Conservation (phyloP, 2,797 vertebrate genomes). For the Mus minutoides region DNA sequence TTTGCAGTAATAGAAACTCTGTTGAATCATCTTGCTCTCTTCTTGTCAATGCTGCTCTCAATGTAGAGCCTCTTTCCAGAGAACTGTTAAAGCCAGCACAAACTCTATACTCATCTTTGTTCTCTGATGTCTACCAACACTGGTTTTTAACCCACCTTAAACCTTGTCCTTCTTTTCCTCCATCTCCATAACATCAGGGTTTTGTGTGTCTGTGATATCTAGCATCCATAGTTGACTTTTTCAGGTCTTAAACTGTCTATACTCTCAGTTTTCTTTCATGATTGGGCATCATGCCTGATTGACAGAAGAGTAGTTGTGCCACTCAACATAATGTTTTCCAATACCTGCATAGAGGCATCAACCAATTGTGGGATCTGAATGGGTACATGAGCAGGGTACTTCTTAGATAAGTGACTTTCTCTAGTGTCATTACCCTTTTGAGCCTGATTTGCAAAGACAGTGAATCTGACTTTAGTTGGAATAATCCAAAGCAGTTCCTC, state of each 20-base stretch:
- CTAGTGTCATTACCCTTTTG: neutral
- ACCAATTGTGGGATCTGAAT: neutral
- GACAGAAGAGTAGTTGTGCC: neutral
- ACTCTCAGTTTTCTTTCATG: neutral
- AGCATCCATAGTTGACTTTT: neutral
- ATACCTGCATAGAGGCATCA: accelerated
- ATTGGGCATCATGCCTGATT: neutral
- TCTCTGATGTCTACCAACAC: neutral
- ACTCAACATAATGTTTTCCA: neutral
- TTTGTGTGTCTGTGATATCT: neutral
- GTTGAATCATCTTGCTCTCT: neutral
- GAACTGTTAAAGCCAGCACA: neutral
- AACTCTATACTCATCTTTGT: too few species aligned
- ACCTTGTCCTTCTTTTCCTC: neutral
- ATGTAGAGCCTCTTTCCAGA: neutral
- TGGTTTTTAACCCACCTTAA: neutral
- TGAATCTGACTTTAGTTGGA: neutral
- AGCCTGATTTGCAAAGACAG: neutral
- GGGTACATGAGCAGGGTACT: neutral
- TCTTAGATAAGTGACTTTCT: neutral
- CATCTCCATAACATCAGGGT: neutral
- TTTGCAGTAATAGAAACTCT: neutral
- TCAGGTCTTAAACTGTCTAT: neutral
- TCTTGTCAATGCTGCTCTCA: too few species aligned
- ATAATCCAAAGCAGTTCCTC: neutral